These are phyloP conservation scores for Crematogaster levior DNA, from an alignment of 2,888 invertebrate species.

Conservation along the genomic window DNA sequence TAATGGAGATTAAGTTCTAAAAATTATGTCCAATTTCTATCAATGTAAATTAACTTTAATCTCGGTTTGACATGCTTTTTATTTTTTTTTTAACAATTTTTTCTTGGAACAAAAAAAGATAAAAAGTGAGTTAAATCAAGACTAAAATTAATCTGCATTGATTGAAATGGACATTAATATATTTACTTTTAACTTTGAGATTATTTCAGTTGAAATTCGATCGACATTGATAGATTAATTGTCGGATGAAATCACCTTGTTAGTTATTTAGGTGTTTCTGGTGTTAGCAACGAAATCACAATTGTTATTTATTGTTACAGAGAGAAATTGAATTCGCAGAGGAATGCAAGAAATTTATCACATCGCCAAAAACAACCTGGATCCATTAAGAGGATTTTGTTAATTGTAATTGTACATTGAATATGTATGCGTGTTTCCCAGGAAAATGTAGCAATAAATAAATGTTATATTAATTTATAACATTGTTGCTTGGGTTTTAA, in stretches of 20 bases:
- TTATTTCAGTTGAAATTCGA: not conserved
- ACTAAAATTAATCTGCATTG: no score
- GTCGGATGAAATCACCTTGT: not conserved
- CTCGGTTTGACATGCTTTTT: no score
- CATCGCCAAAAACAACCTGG: not conserved
- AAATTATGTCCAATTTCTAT: no score
- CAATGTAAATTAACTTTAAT: no score
- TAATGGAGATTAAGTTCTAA: no score
- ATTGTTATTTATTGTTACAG: constrained; percentile 24
- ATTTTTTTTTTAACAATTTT: no score
- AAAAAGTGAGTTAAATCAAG: no score
- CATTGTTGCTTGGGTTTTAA: not conserved
- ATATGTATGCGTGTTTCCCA: not conserved
- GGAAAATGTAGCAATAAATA: not conserved
- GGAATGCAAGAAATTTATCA: not conserved
- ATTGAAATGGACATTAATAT: not conserved
- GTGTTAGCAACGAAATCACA: not conserved
- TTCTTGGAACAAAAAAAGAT: no score
- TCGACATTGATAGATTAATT: not conserved
- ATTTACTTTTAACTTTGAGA: not conserved
- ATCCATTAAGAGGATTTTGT: not conserved
- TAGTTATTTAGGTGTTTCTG: not conserved
- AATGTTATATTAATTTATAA: constrained; percentile 11
- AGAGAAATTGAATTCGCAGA: constrained; percentile 7
- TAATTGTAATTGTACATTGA: not conserved